Evolutionary conservation across 2,113 vertebrate species (phyloP).

Genomic region (Crotalus viridis): DNA sequence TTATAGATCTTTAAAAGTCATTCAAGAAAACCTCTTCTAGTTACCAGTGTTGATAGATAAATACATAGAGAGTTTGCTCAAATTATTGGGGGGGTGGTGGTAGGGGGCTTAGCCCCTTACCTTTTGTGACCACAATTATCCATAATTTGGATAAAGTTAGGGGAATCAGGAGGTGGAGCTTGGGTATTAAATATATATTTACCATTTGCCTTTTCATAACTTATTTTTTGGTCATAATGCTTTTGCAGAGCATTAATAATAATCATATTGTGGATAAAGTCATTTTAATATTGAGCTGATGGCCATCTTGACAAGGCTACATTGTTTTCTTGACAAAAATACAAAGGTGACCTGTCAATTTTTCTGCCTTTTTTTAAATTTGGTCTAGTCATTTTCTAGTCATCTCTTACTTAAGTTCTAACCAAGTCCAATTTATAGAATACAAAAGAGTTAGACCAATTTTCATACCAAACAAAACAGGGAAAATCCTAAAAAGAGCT

Average conservation of each 20-base stretch:
- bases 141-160: background rate
- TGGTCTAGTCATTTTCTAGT: background rate
- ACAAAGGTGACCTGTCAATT: background rate
- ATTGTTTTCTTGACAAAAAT: background rate
- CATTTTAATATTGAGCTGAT: background rate
- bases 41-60: background rate
- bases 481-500: background rate
- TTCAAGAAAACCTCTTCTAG: background rate
- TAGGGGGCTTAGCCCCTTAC: background rate
- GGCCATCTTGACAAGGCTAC: background rate
- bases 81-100: background rate
- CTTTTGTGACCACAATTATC: background rate
- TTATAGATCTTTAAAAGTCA: background rate
- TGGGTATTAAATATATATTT: background rate
- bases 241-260: background rate
- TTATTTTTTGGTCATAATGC: background rate
- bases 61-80: background rate
- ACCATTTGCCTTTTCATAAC: background rate
- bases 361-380: background rate
- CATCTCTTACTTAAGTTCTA: background rate
- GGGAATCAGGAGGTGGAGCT: background rate
- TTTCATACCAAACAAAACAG: background rate
- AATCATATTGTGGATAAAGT: background rate
- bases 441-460: background rate
- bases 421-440: background rate